Base-by-base conservation (phyloP, 2,888 invertebrate genomes). In the Dynastes grantii region DNA sequence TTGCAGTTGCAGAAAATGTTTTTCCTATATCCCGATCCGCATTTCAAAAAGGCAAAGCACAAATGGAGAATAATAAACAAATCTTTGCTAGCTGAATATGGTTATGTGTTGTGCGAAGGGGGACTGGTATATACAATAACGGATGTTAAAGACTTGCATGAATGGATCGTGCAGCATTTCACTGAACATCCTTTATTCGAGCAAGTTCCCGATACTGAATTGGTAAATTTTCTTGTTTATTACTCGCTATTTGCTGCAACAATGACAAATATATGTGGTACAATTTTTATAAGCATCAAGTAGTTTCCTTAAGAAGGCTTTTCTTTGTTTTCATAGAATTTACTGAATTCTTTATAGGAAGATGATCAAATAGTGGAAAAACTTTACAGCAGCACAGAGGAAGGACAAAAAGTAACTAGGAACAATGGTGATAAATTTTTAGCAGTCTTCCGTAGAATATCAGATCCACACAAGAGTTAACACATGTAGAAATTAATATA, bases 31-130 rank as follows among this genome's bases (percentile, higher is more conserved):
- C 99, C 99, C 32, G 99, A 99, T 90, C 99, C 99, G 45, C 99
- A 99, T 90, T 99, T 99, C 88, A 99, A 99, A 88, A 97, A 95
- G 86, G 95, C 98, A 0, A 99, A 99, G 90, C 98, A 99, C 87
- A 99, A 99, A 89, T 99, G 99, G 99, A 92, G 99, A 80, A 99
- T 99, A 80, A 97, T 99, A 81, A 99, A 97, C 87, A 93, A 95
- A 84, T 95, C 95, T 84, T 90, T 99, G 51, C 90, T 99, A 29
- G 96, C 98, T 1, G 99, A 99, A 89, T 99, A 99, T 91, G 99
- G 99, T 0, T 99, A 97, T 90, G 94, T 98, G 61, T 90, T 99
- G 78, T 92, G 92, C 77, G 94, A 94, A 87, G 94, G 94, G 85
- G 98, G 95, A 8, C 90, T 95, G 83, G 94, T 99, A 3, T 99